Evolutionary conservation across 2,113 vertebrate genomes (phyloP), one percentile per base, ranked within the genome.

Genomic region (Mionectes macconnelli): DNA sequence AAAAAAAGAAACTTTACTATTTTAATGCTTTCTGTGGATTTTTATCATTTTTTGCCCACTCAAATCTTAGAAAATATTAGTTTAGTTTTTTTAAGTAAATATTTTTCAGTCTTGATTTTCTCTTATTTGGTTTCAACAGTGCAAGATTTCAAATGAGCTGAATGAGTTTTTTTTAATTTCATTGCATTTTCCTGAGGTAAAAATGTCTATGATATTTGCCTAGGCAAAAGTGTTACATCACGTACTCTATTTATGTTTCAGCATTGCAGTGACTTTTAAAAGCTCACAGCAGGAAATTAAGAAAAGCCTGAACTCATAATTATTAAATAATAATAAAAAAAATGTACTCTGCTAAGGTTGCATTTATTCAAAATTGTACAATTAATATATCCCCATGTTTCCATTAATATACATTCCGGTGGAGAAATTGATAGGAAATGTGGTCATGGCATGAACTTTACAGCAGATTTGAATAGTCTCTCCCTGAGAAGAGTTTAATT

Each of bases 311-410:
- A 96, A 96, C 93, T 96, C 92, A 45, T 95, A 96, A 95, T 97
- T 96, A 96, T 96, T 95, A 96, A 97, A 97, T 97, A 97, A 97
- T 96, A 93, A 94, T 96, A 96, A 97, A 95, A 72, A 72, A 96
- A 95, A 96, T 90, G 60, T 93, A 52, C 79, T 96, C 95, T 70
- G 88, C 95, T 94, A 95, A 93, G 95, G 93, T 81, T 95, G 80
- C 96, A 94, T 92, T 96, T 97, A 97, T 96, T 96, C 92, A 93
- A 94, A 96, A 97, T 92, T 93, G 85, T 96, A 96, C 90, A 96
- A 96, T 96, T 94, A 96, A 95, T 96, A 96, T 78, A 97, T 87
- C 93, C 88, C 88, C 92, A 4, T 94, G 93, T 96, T 96, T 95
- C 96, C 94, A 95, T 94, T 96, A 96, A 97, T 96, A 90, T 75